Evolutionary conservation across 2,797 vertebrate genomes (phyloP).

Genomic region (Clarias fuscus): DNA sequence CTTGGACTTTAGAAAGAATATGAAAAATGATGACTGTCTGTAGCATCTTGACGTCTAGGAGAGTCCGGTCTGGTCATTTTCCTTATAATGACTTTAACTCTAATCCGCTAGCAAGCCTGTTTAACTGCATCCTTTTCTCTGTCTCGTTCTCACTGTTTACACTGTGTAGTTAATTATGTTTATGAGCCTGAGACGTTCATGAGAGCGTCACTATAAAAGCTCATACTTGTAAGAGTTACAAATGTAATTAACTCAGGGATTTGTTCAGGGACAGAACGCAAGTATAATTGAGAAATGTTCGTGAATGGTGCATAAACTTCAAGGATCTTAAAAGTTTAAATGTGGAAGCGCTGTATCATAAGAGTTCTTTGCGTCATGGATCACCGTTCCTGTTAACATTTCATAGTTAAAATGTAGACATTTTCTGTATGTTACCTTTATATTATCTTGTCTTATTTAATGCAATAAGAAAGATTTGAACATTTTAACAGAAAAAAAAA

Average conservation of each 20-base stretch:
- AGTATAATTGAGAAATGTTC: not conserved
- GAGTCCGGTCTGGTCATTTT: not conserved
- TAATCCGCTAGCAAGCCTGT: slow-evolving; percentile 1
- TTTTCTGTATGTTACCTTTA: not conserved
- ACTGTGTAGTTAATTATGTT: slow-evolving; percentile 14
- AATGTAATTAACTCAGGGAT: not conserved
- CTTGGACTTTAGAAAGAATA: not conserved
- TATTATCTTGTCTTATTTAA: no score
- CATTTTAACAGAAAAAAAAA: not conserved
- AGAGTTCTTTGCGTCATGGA: not conserved
- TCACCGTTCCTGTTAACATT: not conserved
- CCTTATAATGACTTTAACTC: not conserved
- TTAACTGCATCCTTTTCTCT: not conserved
- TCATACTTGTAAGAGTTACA: not conserved
- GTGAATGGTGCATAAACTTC: not conserved
- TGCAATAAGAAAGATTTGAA: not conserved
- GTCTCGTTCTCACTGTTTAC: not conserved
- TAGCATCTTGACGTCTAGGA: not conserved
- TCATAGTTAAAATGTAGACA: not conserved
- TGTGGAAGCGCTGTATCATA: no score
- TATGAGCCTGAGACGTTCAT: not conserved
- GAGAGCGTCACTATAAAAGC: not conserved
- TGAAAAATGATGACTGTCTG: not conserved
- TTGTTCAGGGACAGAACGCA: not conserved
- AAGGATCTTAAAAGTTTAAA: not conserved